These are phyloP conservation scores for Caenorhabditis angaria DNA, from an alignment of 2,888 invertebrate genomes.

Conservation along the genomic window DNA sequence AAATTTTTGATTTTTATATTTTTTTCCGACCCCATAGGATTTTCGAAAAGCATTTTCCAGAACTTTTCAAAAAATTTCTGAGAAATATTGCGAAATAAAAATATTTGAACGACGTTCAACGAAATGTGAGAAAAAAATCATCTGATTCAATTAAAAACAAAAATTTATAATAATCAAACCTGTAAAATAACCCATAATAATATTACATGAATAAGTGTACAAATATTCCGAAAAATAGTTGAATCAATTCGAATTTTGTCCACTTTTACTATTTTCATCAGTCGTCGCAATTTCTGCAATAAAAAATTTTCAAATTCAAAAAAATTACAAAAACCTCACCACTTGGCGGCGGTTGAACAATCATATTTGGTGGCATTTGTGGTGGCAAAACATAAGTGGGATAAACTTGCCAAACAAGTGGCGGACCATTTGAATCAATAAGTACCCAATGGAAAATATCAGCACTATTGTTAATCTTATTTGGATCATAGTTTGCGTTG, in stretches of 20 bases:
- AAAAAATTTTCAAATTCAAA: not conserved
- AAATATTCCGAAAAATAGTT: not conserved
- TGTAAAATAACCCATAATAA: slow-evolving; percentile 1
- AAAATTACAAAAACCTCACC: not conserved
- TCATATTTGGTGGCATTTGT: not conserved
- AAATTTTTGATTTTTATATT: too few species aligned
- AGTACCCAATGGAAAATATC: not conserved
- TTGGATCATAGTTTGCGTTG: not conserved
- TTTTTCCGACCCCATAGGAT: too few species aligned
- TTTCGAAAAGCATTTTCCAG: too few species aligned
- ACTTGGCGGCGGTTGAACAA: not conserved
- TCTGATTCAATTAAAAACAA: not conserved
- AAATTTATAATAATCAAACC: not conserved
- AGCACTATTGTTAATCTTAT: not conserved
- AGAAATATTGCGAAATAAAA: too few species aligned
- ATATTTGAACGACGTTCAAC: too few species aligned
- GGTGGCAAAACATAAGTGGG: not conserved
- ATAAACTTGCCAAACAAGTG: not conserved
- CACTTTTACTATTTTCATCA: not conserved
- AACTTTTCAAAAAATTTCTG: too few species aligned
- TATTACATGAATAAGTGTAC: too few species aligned
- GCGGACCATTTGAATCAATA: not conserved
- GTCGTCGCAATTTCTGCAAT: not conserved
- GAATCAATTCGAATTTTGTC: not conserved
- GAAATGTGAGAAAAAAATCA: too few species aligned